Base-by-base conservation (phyloP, 2,797 vertebrate species). In the Melopsittacus undulatus region DNA sequence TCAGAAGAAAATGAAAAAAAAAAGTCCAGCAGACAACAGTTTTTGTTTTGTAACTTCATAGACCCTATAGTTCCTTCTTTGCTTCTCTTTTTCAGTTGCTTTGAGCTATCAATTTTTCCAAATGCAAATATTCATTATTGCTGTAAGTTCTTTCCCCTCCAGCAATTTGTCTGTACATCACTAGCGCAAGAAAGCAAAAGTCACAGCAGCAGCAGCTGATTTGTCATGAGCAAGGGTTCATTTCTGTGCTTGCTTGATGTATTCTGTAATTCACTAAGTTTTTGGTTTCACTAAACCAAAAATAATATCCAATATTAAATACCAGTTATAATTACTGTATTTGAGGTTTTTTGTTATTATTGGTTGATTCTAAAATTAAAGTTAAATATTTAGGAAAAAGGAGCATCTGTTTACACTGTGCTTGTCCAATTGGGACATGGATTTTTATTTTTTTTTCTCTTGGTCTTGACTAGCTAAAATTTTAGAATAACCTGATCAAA, bases 401-500 rank as follows among this genome's bases (percentile, higher is more conserved):
- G 2, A 40, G 1, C 7, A n/a, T 22, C 13, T 64, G 4, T n/a
- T 86, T 76, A 38, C 2, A 17, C 12, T 67, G 3, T 1, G 1
- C 10, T 77, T 80, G 68, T 13, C 8, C 6, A 56, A 2, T 32
- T 16, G 62, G 23, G 34, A n/a, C 15, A 38, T 2, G 34, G 4
- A 11, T n/a, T 1, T 30, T 9, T 11, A n/a, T 52, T 16, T 38
- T 32, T 9, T 11, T 34, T 30, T 36, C 36, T 36, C 36, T 36
- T 59, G 1, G 7, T 70, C 13, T 78, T 8, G 7, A 23, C 7
- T 59, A 70, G 10, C 30, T 66, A 46, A 63, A 76, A 62, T 48
- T 76, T 83, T 69, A 66, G 54, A 45, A 11, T 87, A 48, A 67
- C 29, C 4, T 48, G 20, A 79, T 54, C 22, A 73, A 86, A 43